These are phyloP conservation scores for Gymnoscopelus braueri DNA, from an alignment of 2,797 vertebrate species.

Conservation along the genomic window DNA sequence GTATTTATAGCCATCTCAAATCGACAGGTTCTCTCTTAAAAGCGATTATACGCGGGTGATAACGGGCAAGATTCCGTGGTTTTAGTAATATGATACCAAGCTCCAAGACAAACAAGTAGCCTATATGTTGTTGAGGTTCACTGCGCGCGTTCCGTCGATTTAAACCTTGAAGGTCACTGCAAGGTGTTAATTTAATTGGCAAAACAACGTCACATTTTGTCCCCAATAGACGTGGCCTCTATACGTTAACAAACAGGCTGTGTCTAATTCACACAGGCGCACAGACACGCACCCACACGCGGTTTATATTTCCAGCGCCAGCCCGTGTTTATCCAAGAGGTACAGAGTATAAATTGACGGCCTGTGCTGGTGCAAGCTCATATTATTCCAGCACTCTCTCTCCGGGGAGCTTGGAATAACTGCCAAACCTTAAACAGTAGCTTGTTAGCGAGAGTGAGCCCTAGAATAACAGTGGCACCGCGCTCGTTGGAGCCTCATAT, in stretches of 20 bases:
- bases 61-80: conserved; percentile 17
- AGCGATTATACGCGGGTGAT: background rate
- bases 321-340: conserved; percentile 76
- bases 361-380: conserved; percentile 69
- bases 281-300: conserved; percentile 37
- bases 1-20: background rate
- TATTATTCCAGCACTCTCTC: conserved; percentile 72
- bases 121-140: conserved; percentile 29
- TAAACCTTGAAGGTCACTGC: conserved; percentile 17
- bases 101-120: conserved; percentile 14
- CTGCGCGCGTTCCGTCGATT: conserved; percentile 41
- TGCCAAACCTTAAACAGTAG: conserved; percentile 76
- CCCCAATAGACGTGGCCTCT: conserved; percentile 42
- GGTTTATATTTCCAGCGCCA: conserved; percentile 75
- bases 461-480: conserved; percentile 44
- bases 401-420: conserved; percentile 78
- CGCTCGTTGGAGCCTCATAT: background rate
- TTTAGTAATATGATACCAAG: conserved; percentile 19
- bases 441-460: conserved; percentile 53
- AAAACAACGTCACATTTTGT: conserved; percentile 60
- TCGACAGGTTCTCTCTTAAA: conserved; percentile 19
- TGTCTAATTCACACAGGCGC: conserved; percentile 62
- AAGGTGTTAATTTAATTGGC: conserved; percentile 4
- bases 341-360: conserved; percentile 70
- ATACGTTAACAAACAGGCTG: conserved; percentile 55